Evolutionary conservation across 2,797 vertebrate genomes (phyloP).

Genomic region (Brachyalestes nurse): DNA sequence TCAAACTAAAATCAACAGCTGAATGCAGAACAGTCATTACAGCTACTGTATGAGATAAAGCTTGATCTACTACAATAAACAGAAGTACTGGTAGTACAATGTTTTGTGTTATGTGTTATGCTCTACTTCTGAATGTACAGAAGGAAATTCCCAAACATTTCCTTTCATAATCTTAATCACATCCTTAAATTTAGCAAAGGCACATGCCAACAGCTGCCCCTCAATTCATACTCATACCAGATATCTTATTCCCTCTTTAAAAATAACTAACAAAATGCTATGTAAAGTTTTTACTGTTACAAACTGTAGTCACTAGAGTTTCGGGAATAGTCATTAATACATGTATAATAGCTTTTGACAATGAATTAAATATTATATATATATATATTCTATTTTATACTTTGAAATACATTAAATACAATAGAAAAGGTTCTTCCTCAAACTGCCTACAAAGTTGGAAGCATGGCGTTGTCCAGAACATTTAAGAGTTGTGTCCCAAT

Average conservation of each 20-base stretch:
- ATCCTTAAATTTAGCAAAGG: slow-evolving; percentile 27
- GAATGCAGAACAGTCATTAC: neutral
- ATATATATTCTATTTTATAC: too few species aligned
- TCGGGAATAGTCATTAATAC: neutral
- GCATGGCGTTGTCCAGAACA: too few species aligned
- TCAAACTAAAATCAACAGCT: neutral
- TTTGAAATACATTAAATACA: too few species aligned
- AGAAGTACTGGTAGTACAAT: neutral
- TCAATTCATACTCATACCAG: slow-evolving; percentile 2
- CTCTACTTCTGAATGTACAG: neutral
- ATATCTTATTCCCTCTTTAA: slow-evolving; percentile 5
- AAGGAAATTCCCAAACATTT: slow-evolving; percentile 9
- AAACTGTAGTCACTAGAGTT: neutral
- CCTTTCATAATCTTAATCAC: slow-evolving; percentile 16
- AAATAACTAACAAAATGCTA: slow-evolving; percentile 6
- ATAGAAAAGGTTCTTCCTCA: too few species aligned
- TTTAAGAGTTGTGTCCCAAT: too few species aligned
- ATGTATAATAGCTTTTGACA: too few species aligned
- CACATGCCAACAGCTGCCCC: slow-evolving; percentile 15
- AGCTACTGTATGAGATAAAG: neutral
- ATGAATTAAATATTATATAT: too few species aligned
- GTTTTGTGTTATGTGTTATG: neutral
- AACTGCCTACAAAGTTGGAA: too few species aligned
- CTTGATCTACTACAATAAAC: neutral
- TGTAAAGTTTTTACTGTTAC: slow-evolving; percentile 6